phyloP scores from a whole-genome alignment of 2,797 vertebrate species.

The Gadopsis bispinosus region DNA sequence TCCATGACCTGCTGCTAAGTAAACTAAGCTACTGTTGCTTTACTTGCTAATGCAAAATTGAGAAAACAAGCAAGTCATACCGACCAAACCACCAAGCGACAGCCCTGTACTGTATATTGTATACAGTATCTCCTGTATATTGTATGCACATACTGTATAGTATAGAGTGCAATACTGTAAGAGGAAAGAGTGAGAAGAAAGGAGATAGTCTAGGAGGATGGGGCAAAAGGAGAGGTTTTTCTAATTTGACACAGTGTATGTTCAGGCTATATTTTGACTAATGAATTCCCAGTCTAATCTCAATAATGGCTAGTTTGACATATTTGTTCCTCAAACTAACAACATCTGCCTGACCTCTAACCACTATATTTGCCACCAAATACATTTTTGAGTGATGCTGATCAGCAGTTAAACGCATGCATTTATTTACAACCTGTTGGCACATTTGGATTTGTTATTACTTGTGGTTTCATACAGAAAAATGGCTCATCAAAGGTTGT shows the following conservation, averaged over 20 bases:
- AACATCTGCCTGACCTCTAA: not conserved
- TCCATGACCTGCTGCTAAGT: not conserved
- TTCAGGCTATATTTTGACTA: not conserved
- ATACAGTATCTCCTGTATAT: not conserved
- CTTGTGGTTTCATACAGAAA: not conserved
- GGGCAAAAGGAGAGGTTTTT: not conserved
- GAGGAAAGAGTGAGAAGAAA: not conserved
- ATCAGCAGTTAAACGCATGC: not conserved
- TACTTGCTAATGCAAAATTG: not conserved
- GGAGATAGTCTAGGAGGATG: not conserved
- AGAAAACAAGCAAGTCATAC: too few relatives aligned
- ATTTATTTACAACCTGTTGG: not conserved
- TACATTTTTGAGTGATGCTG: not conserved
- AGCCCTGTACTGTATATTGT: not conserved
- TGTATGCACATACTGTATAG: not conserved
- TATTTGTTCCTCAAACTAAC: not conserved
- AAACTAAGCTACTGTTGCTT: not conserved
- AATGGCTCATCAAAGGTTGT: not conserved
- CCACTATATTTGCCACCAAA: not conserved
- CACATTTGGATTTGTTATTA: not conserved
- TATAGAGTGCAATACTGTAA: not conserved
- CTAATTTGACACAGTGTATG: not conserved
- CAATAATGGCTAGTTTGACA: too few relatives aligned
- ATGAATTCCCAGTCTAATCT: not conserved
- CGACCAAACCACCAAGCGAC: too few relatives aligned